phyloP scores from a whole-genome alignment of 2,113 vertebrate genomes.

The Leucosticte australis region DNA sequence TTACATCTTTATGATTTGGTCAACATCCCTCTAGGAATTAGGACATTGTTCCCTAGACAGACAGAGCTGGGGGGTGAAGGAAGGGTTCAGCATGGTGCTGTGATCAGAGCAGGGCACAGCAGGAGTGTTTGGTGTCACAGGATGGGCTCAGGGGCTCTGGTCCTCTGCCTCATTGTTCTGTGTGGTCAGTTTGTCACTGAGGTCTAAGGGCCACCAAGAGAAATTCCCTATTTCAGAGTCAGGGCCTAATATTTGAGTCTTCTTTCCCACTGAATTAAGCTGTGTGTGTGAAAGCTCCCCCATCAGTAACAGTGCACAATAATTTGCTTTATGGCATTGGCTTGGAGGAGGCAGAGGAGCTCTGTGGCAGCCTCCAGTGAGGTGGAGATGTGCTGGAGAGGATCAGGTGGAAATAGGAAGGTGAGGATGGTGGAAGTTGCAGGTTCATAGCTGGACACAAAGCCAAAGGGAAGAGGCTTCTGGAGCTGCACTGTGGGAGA shows the following conservation, averaged over 20 bases:
- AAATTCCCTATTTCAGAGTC: background rate
- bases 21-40: background rate
- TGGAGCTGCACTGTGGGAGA: background rate
- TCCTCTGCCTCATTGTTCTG: background rate
- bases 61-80: background rate
- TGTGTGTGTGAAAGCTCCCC: background rate
- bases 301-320: background rate
- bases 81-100: background rate
- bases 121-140: background rate
- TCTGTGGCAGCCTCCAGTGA: background rate
- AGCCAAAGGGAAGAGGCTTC: background rate
- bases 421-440: background rate
- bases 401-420: background rate
- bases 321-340: background rate
- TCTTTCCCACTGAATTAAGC: background rate
- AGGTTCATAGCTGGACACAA: background rate
- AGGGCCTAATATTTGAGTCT: background rate
- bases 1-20: constrained; percentile 40
- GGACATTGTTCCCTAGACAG: background rate
- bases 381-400: background rate
- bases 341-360: background rate
- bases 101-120: background rate
- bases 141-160: background rate
- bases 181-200: background rate
- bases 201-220: background rate